These are phyloP conservation scores for Atrichornis clamosus DNA, from an alignment of 2,113 vertebrate genomes.

Conservation along the genomic window DNA sequence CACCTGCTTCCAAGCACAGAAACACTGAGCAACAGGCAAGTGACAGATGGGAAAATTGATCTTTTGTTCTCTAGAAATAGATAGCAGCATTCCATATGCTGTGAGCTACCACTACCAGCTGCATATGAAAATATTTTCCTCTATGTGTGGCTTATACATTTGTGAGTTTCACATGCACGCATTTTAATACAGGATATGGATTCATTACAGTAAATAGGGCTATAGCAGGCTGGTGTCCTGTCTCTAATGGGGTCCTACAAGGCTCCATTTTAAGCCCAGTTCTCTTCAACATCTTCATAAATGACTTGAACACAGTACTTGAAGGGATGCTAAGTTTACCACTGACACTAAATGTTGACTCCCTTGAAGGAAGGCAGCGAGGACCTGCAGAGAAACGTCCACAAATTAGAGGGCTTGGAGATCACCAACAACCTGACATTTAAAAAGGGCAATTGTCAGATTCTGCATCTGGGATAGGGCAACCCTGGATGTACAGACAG, in stretches of 20 bases:
- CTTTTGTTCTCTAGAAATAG: background rate
- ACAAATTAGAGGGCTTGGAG: background rate
- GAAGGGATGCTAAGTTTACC: background rate
- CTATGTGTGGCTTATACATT: background rate
- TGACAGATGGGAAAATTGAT: fast-evolving
- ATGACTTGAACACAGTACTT: background rate
- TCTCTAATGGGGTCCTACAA: fast-evolving
- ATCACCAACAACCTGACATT: background rate
- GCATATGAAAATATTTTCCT: background rate
- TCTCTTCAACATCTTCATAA: background rate
- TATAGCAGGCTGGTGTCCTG: too few species aligned
- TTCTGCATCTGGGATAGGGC: too few species aligned
- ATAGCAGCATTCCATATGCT: background rate
- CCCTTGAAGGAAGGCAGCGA: background rate
- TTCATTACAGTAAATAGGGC: background rate
- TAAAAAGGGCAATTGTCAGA: background rate
- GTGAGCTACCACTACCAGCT: background rate
- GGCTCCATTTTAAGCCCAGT: background rate
- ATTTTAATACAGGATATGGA: too few species aligned
- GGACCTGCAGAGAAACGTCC: fast-evolving
- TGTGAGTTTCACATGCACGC: background rate
- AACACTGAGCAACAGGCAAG: background rate
- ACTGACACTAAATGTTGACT: fast-evolving
- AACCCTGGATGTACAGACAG: background rate
- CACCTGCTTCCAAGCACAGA: background rate